A percentile compares a stretch with the other conserved stretches of the same genome.
phyloP scores from a whole-genome alignment of 64 coral and sea anemone species.

The Stylophora pistillata region DNA sequence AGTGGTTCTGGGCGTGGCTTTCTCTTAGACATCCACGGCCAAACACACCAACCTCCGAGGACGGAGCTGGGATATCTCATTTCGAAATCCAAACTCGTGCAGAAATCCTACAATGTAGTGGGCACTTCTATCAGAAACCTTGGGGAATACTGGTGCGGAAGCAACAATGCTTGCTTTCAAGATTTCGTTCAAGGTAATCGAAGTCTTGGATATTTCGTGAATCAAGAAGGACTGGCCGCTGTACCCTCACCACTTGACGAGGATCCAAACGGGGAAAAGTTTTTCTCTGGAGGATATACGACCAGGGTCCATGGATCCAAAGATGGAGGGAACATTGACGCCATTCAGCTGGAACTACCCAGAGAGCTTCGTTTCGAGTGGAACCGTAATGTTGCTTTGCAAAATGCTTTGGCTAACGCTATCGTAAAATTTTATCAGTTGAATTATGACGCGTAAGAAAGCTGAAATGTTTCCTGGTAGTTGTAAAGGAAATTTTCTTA shows the following conservation, averaged over 20 bases:
- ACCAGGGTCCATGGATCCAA: constrained; percentile 32
- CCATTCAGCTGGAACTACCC: constrained; percentile 40
- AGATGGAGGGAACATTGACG: constrained; percentile 37
- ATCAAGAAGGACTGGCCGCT: constrained; percentile 1
- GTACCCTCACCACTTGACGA: constrained; percentile 37
- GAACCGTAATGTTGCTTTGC: neutral
- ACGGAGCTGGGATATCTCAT: constrained; percentile 52
- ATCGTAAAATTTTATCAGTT: constrained; percentile 27
- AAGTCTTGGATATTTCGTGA: constrained; percentile 58
- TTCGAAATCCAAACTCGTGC: neutral
- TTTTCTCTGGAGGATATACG: constrained; percentile 48
- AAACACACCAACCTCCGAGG: constrained; percentile 11
- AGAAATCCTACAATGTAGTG: neutral
- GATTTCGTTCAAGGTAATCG: constrained; percentile 46
- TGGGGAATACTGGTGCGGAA: constrained; percentile 9
- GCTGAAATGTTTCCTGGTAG: neutral
- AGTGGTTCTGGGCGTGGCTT: constrained; percentile 38
- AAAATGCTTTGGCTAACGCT: constrained; percentile 3
- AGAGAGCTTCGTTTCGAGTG: neutral
- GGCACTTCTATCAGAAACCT: constrained; percentile 38
- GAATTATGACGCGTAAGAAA: constrained; percentile 12
- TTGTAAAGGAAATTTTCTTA: too few species aligned
- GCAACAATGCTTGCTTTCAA: constrained; percentile 41
- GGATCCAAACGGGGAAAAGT: neutral
- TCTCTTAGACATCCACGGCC: constrained; percentile 57